phyloP scores from a whole-genome alignment of 2,113 vertebrate genomes.

The Jacana jacana region DNA sequence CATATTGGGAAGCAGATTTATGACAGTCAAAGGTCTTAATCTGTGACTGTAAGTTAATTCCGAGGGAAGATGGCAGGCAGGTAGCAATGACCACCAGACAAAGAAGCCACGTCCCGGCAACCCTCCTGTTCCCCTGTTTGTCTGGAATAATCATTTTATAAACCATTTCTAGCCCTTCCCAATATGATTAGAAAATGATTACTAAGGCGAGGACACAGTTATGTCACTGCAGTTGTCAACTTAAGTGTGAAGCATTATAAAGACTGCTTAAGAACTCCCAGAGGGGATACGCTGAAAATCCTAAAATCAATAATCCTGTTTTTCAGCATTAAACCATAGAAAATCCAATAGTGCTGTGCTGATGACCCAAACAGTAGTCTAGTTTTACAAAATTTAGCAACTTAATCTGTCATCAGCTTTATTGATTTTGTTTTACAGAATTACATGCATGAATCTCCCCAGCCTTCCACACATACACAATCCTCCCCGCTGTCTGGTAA shows the following conservation, averaged over 20 bases:
- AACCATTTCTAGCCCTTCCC: slow-evolving; percentile 58
- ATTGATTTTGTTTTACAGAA: slow-evolving; percentile 77
- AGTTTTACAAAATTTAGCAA: slow-evolving; percentile 65
- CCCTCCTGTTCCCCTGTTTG: background rate
- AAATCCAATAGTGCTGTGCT: slow-evolving; percentile 71
- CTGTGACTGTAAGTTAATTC: slow-evolving; percentile 87
- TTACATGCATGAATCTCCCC: slow-evolving; percentile 52
- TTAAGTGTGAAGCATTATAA: slow-evolving; percentile 75
- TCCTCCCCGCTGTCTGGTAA: slow-evolving; percentile 11
- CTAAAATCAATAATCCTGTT: slow-evolving; percentile 84
- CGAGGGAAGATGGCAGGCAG: slow-evolving; percentile 78
- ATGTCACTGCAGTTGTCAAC: slow-evolving; percentile 72
- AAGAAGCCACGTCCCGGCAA: slow-evolving; percentile 40
- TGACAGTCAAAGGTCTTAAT: slow-evolving; percentile 88
- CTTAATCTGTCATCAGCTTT: slow-evolving; percentile 70
- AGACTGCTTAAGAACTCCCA: slow-evolving; percentile 73
- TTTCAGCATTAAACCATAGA: slow-evolving; percentile 75
- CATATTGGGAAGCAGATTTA: slow-evolving; percentile 89
- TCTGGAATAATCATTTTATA: slow-evolving; percentile 67
- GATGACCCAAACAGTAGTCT: slow-evolving; percentile 69
- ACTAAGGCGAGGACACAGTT: slow-evolving; percentile 57
- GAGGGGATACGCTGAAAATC: slow-evolving; percentile 74
- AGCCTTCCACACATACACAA: background rate
- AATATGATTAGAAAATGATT: slow-evolving; percentile 74
- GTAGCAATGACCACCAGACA: slow-evolving; percentile 74